Base-by-base conservation (phyloP, 2,888 invertebrate species). In the Chalcosyrphus nemorum region DNA sequence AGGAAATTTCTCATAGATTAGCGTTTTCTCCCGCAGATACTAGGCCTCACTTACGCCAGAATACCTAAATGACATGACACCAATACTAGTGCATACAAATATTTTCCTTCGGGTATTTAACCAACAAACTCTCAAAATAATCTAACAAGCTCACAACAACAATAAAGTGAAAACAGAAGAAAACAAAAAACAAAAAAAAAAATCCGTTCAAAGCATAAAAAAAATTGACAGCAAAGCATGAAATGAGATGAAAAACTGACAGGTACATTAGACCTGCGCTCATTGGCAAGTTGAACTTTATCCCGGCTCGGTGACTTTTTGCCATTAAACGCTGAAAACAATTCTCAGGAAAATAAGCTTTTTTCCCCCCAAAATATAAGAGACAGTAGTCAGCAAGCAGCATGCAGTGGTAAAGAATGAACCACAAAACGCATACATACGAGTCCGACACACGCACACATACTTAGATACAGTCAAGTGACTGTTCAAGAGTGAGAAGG, bases 211-310 rank as follows among this genome's bases (percentile, higher is more conserved):
- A 21, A 63, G 35, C 6, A 0, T 15, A 38, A 50, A 35, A 65
- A 19, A 50, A 63, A 32, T 47, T 52, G 43, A 24, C 43, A 56
- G 54, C 56, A 74, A 80, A 52, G 35, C 41, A 70, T 56, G 11
- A 54, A 78, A 61, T 24, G 45, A 54, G 54, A 77, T 76, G 68
- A 76, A 70, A 43, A 78, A 82, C 74, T 84, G 84, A 84, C 84
- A 84, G 84, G 80, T 84, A 70, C 57, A 78, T 52, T 78, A 74
- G 74, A 80, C 84, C 70, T 84, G 84, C 84, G 84, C 84, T 61
- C 45, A 59, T 70, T 45, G 57, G 56, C 74, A 74, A 80, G 70
- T 80, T 80, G 84, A 82, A 82, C 82, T 82, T 82, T 78, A 84
- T 84, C 70, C 80, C 74, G 80, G 84, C 80, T 74, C 65, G 56